phyloP scores from a whole-genome alignment of 2,113 vertebrate species.

The Taurulus bubalis region DNA sequence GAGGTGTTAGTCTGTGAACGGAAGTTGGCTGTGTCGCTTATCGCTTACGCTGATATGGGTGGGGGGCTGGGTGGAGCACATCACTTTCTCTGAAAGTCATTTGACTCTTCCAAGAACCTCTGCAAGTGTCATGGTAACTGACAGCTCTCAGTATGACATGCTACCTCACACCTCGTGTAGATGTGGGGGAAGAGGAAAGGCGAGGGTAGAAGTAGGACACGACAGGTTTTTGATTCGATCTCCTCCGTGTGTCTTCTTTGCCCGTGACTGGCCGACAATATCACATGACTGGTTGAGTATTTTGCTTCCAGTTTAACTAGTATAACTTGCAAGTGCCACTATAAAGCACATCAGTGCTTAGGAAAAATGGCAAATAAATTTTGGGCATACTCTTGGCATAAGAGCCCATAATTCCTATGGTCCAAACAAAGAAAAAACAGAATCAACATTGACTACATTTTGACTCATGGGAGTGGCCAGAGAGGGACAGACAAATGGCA shows the following conservation, averaged over 20 bases:
- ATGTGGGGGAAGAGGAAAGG: neutral
- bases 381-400: neutral
- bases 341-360: neutral
- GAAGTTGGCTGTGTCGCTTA: slow-evolving; percentile 28
- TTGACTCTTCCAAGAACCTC: neutral
- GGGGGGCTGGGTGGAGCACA: neutral
- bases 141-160: slow-evolving; percentile 45
- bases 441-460: neutral
- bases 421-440: neutral
- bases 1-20: slow-evolving; percentile 41
- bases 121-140: slow-evolving; percentile 37
- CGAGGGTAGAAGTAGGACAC: neutral
- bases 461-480: neutral
- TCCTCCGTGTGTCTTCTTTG: neutral
- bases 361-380: neutral
- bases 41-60: neutral
- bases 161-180: slow-evolving; percentile 28
- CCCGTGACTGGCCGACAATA: neutral
- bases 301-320: neutral
- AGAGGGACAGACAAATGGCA: slow-evolving; percentile 35
- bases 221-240: neutral
- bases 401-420: neutral
- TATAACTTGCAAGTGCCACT: neutral
- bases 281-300: neutral
- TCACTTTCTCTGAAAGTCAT: neutral